Evolutionary conservation across 2,888 invertebrate genomes (phyloP).

Genomic region (Epicampocera succincta): DNA sequence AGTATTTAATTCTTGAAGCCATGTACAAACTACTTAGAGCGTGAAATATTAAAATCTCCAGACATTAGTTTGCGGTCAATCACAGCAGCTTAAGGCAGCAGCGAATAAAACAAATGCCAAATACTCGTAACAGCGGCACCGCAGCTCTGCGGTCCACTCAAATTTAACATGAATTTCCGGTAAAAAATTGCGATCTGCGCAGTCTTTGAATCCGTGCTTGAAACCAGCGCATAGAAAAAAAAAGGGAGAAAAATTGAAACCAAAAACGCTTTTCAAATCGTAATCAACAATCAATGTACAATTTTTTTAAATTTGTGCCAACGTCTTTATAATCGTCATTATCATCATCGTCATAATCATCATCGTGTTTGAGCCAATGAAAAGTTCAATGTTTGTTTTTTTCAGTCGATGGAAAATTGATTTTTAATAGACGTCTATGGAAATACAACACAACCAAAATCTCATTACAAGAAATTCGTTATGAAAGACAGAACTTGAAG

Average conservation of each 20-base stretch:
- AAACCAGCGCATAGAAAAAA: constrained; percentile 8
- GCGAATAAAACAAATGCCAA: constrained; percentile 25
- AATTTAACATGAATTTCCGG: constrained; percentile 62
- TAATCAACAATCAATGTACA: constrained; percentile 31
- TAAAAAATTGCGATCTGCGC: constrained; percentile 15
- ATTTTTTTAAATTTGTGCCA: constrained; percentile 50
- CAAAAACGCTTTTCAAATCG: constrained; percentile 19
- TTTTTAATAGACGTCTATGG: constrained; percentile 14
- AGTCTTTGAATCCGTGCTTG: not conserved
- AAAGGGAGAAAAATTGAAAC: not conserved
- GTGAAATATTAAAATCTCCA: constrained; percentile 58
- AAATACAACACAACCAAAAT: not conserved
- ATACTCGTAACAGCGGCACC: not conserved
- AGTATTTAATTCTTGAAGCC: not conserved
- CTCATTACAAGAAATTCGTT: not conserved
- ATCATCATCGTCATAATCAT: constrained; percentile 11
- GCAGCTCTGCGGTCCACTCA: constrained; percentile 11
- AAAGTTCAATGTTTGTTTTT: constrained; percentile 64
- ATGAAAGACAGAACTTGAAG: too few species aligned
- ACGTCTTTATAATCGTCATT: constrained; percentile 6
- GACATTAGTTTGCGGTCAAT: constrained; percentile 57
- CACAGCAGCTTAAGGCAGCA: constrained; percentile 23
- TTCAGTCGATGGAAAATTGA: constrained; percentile 34
- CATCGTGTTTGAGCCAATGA: constrained; percentile 48
- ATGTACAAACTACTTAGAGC: constrained; percentile 57